phyloP scores from a whole-genome alignment of 2,113 vertebrate species.

The Muntiacus muntjak region DNA sequence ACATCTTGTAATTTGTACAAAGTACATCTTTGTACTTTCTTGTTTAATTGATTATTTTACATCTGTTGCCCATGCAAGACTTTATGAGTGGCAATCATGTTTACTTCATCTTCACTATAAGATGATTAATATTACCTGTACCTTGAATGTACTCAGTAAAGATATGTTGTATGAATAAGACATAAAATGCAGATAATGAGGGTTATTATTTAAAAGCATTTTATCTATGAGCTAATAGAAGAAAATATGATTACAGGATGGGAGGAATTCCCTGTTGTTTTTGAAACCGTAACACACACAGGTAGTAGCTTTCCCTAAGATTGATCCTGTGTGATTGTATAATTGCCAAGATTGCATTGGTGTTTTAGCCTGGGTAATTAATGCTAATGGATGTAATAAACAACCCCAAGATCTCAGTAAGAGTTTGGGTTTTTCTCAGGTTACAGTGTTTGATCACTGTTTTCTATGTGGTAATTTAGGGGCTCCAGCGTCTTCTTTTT shows the following conservation, averaged over 20 bases:
- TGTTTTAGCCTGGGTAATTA: background rate
- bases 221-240: background rate
- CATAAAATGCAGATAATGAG: background rate
- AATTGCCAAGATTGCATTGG: background rate
- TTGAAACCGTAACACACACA: background rate
- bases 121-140: background rate
- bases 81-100: background rate
- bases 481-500: background rate
- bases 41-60: background rate
- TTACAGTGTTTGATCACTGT: background rate
- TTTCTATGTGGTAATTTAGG: background rate
- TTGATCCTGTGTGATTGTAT: background rate
- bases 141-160: background rate
- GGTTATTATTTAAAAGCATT: background rate
- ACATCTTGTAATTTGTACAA: background rate
- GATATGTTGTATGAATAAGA: background rate
- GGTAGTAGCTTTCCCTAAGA: background rate
- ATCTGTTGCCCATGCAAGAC: background rate
- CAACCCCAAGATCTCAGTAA: background rate
- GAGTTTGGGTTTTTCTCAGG: background rate
- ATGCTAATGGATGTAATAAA: background rate
- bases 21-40: background rate
- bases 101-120: background rate
- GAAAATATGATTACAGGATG: background rate
- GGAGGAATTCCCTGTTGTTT: background rate